These are phyloP conservation scores for Triops longicaudatus DNA, from an alignment of 1,140 invertebrate genomes.

Conservation along the genomic window DNA sequence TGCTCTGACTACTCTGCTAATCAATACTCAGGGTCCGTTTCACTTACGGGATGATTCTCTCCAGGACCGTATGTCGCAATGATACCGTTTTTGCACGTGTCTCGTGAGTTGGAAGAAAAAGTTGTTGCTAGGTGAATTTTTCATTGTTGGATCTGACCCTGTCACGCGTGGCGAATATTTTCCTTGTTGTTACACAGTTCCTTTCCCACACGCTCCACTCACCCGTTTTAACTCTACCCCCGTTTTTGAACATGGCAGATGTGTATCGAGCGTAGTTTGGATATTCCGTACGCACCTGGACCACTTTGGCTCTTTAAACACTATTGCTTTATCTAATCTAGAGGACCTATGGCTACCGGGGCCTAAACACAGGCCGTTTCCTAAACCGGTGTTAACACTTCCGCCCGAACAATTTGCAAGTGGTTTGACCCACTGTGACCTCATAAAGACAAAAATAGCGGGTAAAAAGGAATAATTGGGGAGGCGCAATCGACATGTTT, in stretches of 20 bases:
- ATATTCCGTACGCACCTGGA: background rate
- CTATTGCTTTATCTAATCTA: background rate
- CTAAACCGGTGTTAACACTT: background rate
- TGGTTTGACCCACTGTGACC: background rate
- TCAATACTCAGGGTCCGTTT: background rate
- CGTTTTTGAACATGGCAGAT: background rate
- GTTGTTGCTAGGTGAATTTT: no score
- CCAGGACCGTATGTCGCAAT: no score
- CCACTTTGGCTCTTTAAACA: background rate
- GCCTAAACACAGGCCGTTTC: background rate
- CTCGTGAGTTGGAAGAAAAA: no score
- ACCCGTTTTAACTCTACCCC: background rate
- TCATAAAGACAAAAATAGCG: background rate
- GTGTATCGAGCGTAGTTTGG: background rate
- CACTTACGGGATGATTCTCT: no score
- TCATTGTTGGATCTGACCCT: no score
- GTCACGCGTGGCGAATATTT: no score
- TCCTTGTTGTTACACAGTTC: no score
- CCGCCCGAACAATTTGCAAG: background rate
- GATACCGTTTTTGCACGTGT: background rate
- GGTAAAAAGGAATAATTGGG: background rate
- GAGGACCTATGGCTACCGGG: background rate
- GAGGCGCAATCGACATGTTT: background rate
- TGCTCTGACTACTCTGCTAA: conserved; percentile 7
- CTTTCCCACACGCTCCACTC: no score